Base-by-base conservation (phyloP, 2,888 invertebrate genomes). In the Dendrolimus houi region DNA sequence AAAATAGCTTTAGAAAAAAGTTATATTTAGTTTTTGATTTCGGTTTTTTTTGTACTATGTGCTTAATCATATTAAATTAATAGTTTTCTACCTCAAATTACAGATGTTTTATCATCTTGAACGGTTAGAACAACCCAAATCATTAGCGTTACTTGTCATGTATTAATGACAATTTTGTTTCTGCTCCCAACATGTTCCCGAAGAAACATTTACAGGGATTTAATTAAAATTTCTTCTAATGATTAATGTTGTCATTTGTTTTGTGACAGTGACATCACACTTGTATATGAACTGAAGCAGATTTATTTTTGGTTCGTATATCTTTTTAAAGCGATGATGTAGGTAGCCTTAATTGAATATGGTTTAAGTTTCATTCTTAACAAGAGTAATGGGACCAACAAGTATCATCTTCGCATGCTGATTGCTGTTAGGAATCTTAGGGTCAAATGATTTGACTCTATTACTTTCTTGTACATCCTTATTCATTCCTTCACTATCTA, bases 371-470 rank as follows among this genome's bases (percentile, higher is more conserved):
- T 79, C 86, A 77, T 72, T 68, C 72, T 77, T 77, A 82, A 83
- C 73, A 68, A 75, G 77, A 71, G 66, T 71, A 75, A 76, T 75
- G 75, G 77, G 75, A 80, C 74, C 78, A 85, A 85, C 78, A 83
- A 75, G 72, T 74, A 60, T 70, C 76, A 66, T 74, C 87, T 87
- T 88, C 83, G 87, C 87, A 86, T 85, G 87, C 85, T 87, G 89
- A 87, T 87, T 88, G 86, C 81, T 67, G 70, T 65, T 66, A 78
- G 74, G 86, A 87, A 86, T 87, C 81, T 77, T 68, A 62, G 69
- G 84, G 87, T 88, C 77, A 87, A 87, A 74, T 82, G 69, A 85
- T 79, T 78, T 87, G 84, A 89, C 87, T 78, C 60, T 62, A 70
- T 58, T 57, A 55, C 66, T 71, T 67, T 67, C 77, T 77, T 71